Base-by-base conservation (phyloP, 2,113 vertebrate species). In the Amazona guildingii region DNA sequence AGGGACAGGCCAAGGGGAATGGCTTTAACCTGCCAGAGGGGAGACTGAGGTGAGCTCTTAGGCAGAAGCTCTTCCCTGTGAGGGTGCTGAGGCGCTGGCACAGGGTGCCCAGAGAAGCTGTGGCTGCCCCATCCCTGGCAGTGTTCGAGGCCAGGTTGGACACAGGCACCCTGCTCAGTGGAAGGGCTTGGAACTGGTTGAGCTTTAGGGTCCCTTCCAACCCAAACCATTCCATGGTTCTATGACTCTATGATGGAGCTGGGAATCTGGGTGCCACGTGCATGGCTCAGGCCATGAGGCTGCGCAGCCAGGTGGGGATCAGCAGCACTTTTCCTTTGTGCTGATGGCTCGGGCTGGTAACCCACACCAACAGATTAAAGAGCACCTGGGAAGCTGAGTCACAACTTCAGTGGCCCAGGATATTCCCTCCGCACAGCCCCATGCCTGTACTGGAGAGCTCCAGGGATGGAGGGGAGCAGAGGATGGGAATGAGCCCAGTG, bases 221-320 rank as follows among this genome's bases (percentile, higher is more conserved):
- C 33, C 8, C 55, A 59, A 59, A 59, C 13, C 55, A 59, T 14
- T 23, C 55, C 18, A 13, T 23, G 20, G 6, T 57, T 57, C 55
- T 33, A 49, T 49, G 52, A 17, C 29, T 17, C 52, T 29, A 4
- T 59, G 49, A 6, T 0, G 8, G 88, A 64, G 33, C 43, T 1
- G 1, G 52, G n/a, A 44, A 8, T 1, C 1, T 0, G 0, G 20
- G 13, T 10, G 13, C 54, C 29, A 19, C 1, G 2, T 55, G 64
- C 66, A 35, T 2, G 0, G 31, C 49, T 27, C 69, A 4, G 51
- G 78, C 25, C 28, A 5, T 1, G 54, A 33, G 49, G 79, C 62
- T 66, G 63, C 33, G 13, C 6, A 18, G 49, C 4, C 6, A n/a
- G 27, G 21, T 37, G 41, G 35, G 66, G 23, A 39, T 70, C 11